These are phyloP conservation scores for Latrodectus elegans DNA, from an alignment of 2,888 invertebrate species.

Conservation along the genomic window DNA sequence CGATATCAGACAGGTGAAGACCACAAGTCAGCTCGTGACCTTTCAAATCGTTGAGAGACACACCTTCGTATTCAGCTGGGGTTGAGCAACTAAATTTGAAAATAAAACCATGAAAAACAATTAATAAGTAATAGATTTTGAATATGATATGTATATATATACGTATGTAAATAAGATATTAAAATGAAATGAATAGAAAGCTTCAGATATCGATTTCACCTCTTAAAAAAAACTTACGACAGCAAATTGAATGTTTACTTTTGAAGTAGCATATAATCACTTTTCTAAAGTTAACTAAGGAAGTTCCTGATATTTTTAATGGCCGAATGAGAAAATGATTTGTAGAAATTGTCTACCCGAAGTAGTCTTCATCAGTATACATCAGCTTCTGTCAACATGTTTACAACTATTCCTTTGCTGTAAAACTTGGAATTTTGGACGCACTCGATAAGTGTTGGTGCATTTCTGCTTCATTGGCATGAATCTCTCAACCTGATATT, in stretches of 20 bases:
- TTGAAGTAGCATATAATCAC: neutral
- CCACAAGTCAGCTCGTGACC: slow-evolving; percentile 34
- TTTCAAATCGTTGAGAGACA: slow-evolving; percentile 37
- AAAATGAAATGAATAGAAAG: neutral
- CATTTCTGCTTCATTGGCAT: no score
- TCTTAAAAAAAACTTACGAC: neutral
- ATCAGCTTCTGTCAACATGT: no score
- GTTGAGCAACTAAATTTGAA: slow-evolving; percentile 28
- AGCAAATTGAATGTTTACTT: neutral
- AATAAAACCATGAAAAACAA: neutral
- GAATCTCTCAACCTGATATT: no score
- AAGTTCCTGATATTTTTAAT: neutral
- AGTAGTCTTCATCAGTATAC: no score
- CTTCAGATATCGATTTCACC: neutral
- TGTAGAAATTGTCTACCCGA: no score
- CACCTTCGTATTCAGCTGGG: slow-evolving; percentile 27
- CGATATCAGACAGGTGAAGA: slow-evolving; percentile 28
- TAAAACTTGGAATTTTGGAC: no score
- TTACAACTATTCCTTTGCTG: no score
- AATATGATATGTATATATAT: neutral
- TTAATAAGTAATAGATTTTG: neutral
- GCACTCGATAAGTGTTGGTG: no score
- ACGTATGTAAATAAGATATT: neutral
- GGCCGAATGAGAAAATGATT: no score
- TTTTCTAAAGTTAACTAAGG: neutral